Evolutionary conservation across 92 coral and sea anemone genomes (phyloP), one percentile per base, ranked within the genome.

Genomic region (Phenganax subtilis): DNA sequence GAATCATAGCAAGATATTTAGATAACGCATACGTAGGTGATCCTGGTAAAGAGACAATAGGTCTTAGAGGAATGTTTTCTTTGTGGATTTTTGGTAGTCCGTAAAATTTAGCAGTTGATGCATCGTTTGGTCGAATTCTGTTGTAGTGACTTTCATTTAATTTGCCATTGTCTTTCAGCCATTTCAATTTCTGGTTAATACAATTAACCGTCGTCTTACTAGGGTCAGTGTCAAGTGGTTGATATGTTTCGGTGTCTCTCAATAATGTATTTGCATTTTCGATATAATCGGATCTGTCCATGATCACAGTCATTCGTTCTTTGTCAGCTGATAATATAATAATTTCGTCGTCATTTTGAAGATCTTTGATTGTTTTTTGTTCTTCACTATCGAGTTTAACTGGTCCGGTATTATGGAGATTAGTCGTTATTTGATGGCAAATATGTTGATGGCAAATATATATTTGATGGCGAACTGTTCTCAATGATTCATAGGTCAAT

Each of bases 181-280:
- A 29, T 55, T 76, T 76, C 9, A 76, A 53, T 76, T 76, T 9
- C 1, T 25, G 10, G 65, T 76, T 76, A 55, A 76, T 76, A 7
- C 81, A 20, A 27, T 63, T 17, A 15, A 47, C 67, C 3, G 81
- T 76, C 52, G 81, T 76, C 17, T 76, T 76, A 16, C 55, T 76
- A 12, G 70, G 81, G 70, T 76, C 29, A 20, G 64, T 58, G 67
- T 76, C 70, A 30, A 76, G 55, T 57, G 6, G 29, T 57, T 29
- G 63, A 30, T 59, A 59, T 8, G 71, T 76, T 6, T 76, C n/a
- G 12, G 16, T 4, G 70, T 76, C 64, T 53, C 54, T 58, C 63
- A 58, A 20, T 20, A 20, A 20, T 20, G 25, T 20, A 62, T n/a
- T 20, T 20, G 25, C 25, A 20, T 20, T 20, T 20, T 20, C 25